Evolutionary conservation across 2,888 invertebrate species (phyloP).

Genomic region (Acanthosepion lycidas): DNA sequence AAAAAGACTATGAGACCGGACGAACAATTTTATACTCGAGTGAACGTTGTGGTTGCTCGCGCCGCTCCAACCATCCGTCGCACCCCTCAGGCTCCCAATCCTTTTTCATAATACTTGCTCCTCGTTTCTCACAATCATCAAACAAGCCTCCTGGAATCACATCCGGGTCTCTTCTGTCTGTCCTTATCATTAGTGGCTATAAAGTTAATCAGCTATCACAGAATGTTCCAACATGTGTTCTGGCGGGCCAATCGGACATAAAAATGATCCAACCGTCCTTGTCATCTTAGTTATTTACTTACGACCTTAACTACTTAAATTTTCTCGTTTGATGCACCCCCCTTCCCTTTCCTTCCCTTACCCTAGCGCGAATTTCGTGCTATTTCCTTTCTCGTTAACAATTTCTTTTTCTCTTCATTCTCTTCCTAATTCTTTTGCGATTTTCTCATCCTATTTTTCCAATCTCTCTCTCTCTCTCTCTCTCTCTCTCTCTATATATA

Average conservation of each 20-base stretch:
- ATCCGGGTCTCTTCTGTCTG: conserved; percentile 12
- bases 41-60: neutral
- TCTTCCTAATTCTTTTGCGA: neutral
- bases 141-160: neutral
- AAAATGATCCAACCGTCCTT: neutral
- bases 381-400: neutral
- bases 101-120: neutral
- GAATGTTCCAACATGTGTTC: neutral
- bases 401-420: neutral
- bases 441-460: neutral
- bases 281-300: neutral
- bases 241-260: neutral
- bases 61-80: neutral
- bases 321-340: neutral
- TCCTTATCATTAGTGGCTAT: conserved; percentile 3
- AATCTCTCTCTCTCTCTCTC: neutral
- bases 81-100: neutral
- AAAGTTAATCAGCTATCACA: neutral
- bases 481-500: neutral
- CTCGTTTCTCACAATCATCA: neutral
- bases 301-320: neutral
- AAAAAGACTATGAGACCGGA: too few relatives aligned
- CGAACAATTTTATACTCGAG: too few relatives aligned
- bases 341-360: neutral
- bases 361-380: neutral